Percentiles rank a stretch among this genome's conserved stretches.
phyloP scores from a whole-genome alignment of 2,113 vertebrate species.

The Phaetusa simplex region DNA sequence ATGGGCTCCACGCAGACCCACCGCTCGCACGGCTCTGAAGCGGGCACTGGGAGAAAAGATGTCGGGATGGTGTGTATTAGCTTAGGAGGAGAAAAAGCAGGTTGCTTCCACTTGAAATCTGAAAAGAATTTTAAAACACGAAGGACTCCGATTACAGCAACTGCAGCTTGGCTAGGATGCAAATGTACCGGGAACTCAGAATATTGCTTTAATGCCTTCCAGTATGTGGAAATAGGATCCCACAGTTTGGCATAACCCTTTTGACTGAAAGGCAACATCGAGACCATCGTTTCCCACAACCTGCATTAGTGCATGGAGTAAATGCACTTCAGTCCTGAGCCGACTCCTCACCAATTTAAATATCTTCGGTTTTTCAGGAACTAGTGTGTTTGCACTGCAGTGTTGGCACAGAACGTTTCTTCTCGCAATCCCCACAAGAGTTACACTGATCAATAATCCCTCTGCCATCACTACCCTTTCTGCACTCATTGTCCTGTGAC shows the following conservation, averaged over 20 bases:
- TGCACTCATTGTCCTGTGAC: neutral
- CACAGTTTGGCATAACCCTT: neutral
- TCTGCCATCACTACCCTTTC: neutral
- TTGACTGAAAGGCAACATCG: neutral
- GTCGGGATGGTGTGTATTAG: rapidly evolving
- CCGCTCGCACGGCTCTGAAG: neutral
- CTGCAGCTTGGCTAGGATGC: neutral
- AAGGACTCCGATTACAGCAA: neutral
- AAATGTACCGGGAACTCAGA: neutral
- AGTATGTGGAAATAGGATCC: neutral
- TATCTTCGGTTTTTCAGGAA: neutral
- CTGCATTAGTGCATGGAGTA: neutral
- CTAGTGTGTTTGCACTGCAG: neutral
- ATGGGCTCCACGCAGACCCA: neutral
- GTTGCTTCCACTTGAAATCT: neutral
- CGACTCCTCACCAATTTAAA: neutral
- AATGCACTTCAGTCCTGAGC: neutral
- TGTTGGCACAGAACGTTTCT: neutral
- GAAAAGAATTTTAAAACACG: neutral
- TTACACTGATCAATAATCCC: neutral
- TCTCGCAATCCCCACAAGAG: neutral
- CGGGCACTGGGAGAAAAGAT: rapidly evolving
- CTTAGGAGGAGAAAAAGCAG: neutral
- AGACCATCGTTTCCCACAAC: neutral
- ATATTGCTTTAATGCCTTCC: neutral